These are phyloP conservation scores for Maccullochella peelii DNA, from an alignment of 2,113 vertebrate species.

Conservation along the genomic window DNA sequence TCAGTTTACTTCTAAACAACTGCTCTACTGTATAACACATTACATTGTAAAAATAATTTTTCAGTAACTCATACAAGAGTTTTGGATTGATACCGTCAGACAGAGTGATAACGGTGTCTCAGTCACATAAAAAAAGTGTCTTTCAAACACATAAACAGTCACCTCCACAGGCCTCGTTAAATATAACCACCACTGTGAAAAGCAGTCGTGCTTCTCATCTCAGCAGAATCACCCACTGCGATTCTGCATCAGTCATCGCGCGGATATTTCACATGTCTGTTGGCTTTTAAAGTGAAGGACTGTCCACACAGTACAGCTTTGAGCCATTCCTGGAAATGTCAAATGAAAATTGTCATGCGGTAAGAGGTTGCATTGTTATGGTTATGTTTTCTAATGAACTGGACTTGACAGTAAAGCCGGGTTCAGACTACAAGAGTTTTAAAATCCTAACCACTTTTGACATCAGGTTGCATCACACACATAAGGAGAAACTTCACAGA, in stretches of 20 bases:
- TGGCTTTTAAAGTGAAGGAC: slow-evolving; percentile 7
- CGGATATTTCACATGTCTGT: background rate
- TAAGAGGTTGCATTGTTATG: background rate
- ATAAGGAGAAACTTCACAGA: no score
- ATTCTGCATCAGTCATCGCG: slow-evolving; percentile 19
- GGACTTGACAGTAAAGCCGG: background rate
- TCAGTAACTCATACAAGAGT: background rate
- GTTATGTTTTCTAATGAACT: background rate
- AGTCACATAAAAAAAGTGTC: background rate
- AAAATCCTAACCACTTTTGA: no score
- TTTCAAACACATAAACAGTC: slow-evolving; percentile 12
- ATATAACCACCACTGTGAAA: slow-evolving; percentile 28
- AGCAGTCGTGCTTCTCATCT: background rate
- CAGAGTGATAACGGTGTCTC: background rate
- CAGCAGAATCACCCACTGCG: slow-evolving; percentile 9
- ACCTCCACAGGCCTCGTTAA: slow-evolving; percentile 27
- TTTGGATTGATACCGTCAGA: background rate
- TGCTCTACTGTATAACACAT: background rate
- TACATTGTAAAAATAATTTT: background rate
- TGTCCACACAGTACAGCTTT: background rate
- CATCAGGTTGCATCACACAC: no score
- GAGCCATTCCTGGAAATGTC: background rate
- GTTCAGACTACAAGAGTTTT: no score
- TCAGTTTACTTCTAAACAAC: background rate
- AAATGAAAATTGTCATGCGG: background rate